Evolutionary conservation across 2,888 invertebrate genomes (phyloP).

Genomic region (Melikaiella ostensackeni): DNA sequence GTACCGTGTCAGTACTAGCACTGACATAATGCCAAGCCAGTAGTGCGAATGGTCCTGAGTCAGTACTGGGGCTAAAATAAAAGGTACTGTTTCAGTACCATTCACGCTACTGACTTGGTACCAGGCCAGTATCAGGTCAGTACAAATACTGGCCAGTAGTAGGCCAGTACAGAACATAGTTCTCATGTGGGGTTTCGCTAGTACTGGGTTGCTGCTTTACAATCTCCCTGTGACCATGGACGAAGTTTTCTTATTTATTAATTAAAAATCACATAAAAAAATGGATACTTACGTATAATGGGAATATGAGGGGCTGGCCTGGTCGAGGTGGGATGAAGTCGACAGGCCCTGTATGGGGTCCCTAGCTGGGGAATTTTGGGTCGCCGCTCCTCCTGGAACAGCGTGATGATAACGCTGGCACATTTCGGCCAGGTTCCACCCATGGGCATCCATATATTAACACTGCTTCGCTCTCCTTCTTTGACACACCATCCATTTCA

Average conservation of each 20-base stretch:
- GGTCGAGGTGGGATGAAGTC: conserved; percentile 72
- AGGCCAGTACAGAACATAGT: no score
- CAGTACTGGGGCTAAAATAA: no score
- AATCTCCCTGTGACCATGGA: background rate
- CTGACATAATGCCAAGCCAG: no score
- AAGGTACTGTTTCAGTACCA: no score
- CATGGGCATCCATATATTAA: conserved; percentile 78
- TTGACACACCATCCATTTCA: conserved; percentile 76
- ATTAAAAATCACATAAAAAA: conserved; percentile 9
- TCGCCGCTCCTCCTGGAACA: conserved; percentile 67
- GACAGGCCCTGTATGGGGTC: conserved; percentile 72
- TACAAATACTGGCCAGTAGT: no score
- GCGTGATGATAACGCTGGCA: conserved; percentile 77
- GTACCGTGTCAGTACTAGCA: no score
- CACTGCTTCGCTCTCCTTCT: conserved; percentile 71
- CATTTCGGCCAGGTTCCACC: conserved; percentile 78
- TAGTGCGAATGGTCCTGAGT: no score
- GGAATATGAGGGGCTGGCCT: conserved; percentile 74
- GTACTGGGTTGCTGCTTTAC: no score
- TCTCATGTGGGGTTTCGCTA: no score
- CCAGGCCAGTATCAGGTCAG: no score
- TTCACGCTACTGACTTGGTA: no score
- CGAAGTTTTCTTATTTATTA: background rate
- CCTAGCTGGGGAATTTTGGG: conserved; percentile 74
- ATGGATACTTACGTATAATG: conserved; percentile 74